Conservation (phyloP, 2,888 invertebrate genomes). For the Archips crataeganus region DNA sequence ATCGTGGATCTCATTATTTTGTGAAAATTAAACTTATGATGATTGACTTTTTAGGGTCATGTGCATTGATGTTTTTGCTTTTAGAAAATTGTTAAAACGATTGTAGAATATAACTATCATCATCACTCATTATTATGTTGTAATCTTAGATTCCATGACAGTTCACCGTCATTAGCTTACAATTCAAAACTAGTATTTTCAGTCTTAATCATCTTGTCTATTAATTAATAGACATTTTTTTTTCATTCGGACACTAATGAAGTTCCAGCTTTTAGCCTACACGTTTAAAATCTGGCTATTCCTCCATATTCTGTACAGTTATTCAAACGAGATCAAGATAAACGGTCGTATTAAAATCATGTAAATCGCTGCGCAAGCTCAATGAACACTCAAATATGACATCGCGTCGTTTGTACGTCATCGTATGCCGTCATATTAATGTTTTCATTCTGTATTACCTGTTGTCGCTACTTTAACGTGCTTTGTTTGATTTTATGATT, state of each 20-base stretch:
- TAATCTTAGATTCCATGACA: too few species aligned
- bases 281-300: background rate
- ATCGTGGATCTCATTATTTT: background rate
- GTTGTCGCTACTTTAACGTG: background rate
- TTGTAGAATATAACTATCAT: too few species aligned
- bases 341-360: slow-evolving; percentile 8
- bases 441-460: slow-evolving; percentile 1
- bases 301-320: background rate
- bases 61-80: too few species aligned
- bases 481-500: slow-evolving; percentile 5
- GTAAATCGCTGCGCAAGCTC: slow-evolving; percentile 9
- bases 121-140: too few species aligned
- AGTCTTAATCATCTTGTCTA: too few species aligned
- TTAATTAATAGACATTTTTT: too few species aligned
- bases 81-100: too few species aligned
- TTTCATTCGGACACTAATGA: background rate
- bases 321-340: background rate
- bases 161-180: too few species aligned
- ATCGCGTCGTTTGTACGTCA: slow-evolving; percentile 4
- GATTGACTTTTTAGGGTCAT: too few species aligned
- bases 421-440: slow-evolving; percentile 9
- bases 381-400: slow-evolving; percentile 5
- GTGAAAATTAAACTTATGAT: too few species aligned
- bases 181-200: too few species aligned
- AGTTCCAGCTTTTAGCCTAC: background rate